Evolutionary conservation across 2,888 invertebrate species (phyloP).

Genomic region (Acanthosepion pharaonis): DNA sequence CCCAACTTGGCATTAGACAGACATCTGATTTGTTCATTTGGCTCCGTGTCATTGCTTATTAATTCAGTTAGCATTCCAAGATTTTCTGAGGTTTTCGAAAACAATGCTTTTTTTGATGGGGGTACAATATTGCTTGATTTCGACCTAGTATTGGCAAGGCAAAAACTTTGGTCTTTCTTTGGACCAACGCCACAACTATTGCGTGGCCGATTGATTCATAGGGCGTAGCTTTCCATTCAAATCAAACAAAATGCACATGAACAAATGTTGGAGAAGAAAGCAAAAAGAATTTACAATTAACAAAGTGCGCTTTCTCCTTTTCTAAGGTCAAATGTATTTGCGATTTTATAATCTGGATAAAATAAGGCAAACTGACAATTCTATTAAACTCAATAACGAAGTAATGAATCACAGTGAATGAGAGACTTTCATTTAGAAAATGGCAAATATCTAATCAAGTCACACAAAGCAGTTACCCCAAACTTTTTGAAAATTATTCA

Average conservation of each 20-base stretch:
- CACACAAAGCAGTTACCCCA: background rate
- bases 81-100: constrained; percentile 21
- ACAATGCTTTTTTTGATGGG: background rate
- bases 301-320: background rate
- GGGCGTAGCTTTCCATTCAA: background rate
- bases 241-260: background rate
- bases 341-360: background rate
- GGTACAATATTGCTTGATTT: background rate
- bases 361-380: background rate
- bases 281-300: background rate
- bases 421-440: background rate
- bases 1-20: background rate
- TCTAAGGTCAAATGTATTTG: background rate
- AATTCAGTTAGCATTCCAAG: background rate
- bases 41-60: background rate
- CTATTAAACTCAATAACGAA: background rate
- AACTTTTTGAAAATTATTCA: no score
- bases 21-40: background rate
- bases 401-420: background rate
- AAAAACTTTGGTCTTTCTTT: background rate
- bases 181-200: background rate
- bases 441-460: background rate
- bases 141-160: background rate
- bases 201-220: constrained; percentile 4
- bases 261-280: background rate